Conservation (phyloP, 2,113 vertebrate species). For the Lepus timidus region DNA sequence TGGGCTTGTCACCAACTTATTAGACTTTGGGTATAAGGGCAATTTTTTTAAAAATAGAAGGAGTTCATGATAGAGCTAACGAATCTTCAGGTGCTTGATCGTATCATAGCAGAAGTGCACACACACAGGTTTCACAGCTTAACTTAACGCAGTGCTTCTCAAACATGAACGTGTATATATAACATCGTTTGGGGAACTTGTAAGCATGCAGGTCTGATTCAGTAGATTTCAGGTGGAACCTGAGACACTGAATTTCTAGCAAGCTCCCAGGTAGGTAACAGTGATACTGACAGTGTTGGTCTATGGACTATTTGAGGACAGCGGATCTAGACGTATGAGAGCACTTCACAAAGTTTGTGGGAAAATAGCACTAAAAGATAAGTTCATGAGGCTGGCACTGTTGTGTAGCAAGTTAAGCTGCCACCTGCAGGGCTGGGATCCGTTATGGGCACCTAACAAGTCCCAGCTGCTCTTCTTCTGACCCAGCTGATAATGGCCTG, state of each 20-base stretch:
- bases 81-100: background rate
- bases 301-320: background rate
- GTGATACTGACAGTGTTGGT: too few relatives aligned
- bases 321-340: background rate
- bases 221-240: background rate
- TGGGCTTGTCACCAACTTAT: background rate
- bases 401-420: too few relatives aligned
- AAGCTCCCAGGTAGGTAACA: background rate
- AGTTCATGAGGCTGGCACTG: too few relatives aligned
- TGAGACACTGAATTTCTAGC: background rate
- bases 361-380: too few relatives aligned
- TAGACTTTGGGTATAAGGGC: background rate
- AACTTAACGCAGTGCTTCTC: background rate
- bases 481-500: too few relatives aligned
- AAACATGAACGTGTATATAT: background rate
- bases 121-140: background rate
- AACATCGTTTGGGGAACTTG: background rate
- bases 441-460: too few relatives aligned
- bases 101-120: background rate
- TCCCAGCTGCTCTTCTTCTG: too few relatives aligned
- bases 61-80: background rate
- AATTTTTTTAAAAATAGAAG: background rate
- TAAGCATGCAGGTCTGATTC: background rate
- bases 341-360: too few relatives aligned
- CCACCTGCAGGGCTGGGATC: too few relatives aligned